Conservation (phyloP, 2,113 vertebrate species). For the Albula goreensis region DNA sequence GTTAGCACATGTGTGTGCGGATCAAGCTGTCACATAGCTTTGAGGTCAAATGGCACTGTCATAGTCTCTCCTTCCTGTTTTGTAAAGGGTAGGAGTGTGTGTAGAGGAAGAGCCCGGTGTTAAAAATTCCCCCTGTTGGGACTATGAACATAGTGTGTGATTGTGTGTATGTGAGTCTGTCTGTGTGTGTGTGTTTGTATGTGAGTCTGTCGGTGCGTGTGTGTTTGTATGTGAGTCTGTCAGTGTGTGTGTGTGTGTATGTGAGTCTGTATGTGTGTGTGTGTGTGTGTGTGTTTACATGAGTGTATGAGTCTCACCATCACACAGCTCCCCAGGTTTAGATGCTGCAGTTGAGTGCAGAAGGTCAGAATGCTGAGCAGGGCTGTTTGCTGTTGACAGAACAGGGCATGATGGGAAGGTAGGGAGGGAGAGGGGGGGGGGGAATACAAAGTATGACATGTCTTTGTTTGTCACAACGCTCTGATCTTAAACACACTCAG, state of each 20-base stretch:
- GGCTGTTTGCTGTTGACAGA: slow-evolving; percentile 85
- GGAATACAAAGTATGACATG: background rate
- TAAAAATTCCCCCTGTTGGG: background rate
- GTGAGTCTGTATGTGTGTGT: background rate
- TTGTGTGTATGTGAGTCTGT: background rate
- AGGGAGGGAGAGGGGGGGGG: slow-evolving; percentile 46
- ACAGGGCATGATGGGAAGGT: slow-evolving; percentile 65
- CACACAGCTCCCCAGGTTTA: slow-evolving; percentile 93
- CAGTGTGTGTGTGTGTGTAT: background rate
- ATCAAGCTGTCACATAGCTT: background rate
- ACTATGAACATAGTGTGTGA: background rate
- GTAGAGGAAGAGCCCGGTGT: background rate
- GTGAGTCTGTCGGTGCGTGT: slow-evolving; percentile 7
- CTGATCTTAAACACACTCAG: slow-evolving; percentile 4
- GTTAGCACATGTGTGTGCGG: background rate
- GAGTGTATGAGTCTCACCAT: slow-evolving; percentile 76
- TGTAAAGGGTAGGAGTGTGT: background rate
- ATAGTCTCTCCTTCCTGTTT: too few species aligned
- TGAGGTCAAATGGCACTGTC: too few species aligned
- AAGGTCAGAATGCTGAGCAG: slow-evolving; percentile 95
- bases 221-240: background rate
- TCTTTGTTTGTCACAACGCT: background rate
- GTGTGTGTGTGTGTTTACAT: slow-evolving; percentile 7
- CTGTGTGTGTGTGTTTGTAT: background rate
- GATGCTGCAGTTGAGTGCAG: slow-evolving; percentile 90